Evolutionary conservation across 2,888 invertebrate genomes (phyloP).

Genomic region (Xestia xanthographa): DNA sequence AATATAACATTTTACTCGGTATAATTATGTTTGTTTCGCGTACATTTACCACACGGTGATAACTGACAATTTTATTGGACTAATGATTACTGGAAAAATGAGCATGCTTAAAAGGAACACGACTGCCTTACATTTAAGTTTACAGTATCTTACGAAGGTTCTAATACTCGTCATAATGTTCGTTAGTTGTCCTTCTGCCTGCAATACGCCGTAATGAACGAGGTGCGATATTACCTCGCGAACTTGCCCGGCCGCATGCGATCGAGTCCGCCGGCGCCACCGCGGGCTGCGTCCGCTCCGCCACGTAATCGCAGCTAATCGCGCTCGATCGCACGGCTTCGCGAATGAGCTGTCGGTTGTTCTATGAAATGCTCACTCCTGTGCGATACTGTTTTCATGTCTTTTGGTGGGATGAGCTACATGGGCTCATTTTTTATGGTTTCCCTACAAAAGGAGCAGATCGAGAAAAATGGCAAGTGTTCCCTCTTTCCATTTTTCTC

Average conservation of each 20-base stretch:
- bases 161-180: too few species aligned
- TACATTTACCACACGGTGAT: neutral
- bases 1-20: neutral
- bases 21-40: neutral
- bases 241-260: slow-evolving; percentile 19
- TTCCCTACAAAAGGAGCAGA: neutral
- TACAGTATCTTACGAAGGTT: neutral
- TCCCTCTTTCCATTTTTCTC: neutral
- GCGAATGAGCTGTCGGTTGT: neutral
- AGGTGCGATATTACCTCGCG: slow-evolving; percentile 34
- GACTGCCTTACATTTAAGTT: neutral
- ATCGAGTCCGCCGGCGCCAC: slow-evolving; percentile 17
- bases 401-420: neutral
- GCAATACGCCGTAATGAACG: neutral
- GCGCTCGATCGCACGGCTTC: slow-evolving; percentile 22
- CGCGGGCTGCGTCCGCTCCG: slow-evolving; percentile 17
- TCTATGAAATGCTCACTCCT: slow-evolving; percentile 5
- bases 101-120: neutral
- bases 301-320: slow-evolving; percentile 42
- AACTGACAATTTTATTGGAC: neutral
- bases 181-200: slow-evolving; percentile 32
- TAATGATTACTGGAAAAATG: neutral
- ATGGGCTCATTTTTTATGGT: neutral
- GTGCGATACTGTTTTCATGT: neutral
- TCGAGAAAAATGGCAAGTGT: neutral